These are phyloP conservation scores for Tethya wilhelma DNA, from an alignment of 37 sponge, comb jelly and placozoan species.

Conservation along the genomic window DNA sequence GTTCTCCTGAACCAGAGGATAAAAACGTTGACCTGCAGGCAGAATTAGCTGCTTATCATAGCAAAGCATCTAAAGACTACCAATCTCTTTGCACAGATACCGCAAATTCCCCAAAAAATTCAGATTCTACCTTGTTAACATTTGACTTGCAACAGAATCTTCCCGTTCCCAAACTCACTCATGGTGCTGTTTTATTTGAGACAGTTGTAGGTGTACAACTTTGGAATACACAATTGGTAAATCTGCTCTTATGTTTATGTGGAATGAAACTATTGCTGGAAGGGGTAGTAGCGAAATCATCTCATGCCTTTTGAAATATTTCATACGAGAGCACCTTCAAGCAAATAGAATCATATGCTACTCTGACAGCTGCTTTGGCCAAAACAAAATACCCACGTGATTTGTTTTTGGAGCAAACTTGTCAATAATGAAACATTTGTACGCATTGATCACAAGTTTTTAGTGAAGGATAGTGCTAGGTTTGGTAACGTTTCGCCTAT, in stretches of 20 bases:
- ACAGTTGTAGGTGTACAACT: slow-evolving; percentile 60
- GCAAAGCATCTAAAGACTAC: slow-evolving; percentile 47
- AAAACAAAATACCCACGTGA: slow-evolving; percentile 49
- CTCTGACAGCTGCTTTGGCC: slow-evolving; percentile 49
- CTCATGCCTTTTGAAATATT: slow-evolving; percentile 27
- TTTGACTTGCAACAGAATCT: slow-evolving; percentile 61
- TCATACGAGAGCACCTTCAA: neutral
- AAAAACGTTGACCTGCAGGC: neutral
- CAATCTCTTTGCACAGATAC: slow-evolving; percentile 38
- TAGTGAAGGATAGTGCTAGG: slow-evolving; percentile 22
- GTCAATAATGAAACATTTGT: slow-evolving; percentile 4
- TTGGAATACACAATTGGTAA: slow-evolving; percentile 42
- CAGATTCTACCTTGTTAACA: slow-evolving; percentile 10
- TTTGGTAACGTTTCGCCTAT: slow-evolving; percentile 11
- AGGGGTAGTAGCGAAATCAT: slow-evolving; percentile 21
- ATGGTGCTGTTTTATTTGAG: slow-evolving; percentile 42
- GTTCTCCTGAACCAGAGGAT: slow-evolving; percentile 3
- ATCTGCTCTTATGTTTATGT: slow-evolving; percentile 32
- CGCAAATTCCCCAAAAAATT: neutral
- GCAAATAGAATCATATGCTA: slow-evolving; percentile 15
- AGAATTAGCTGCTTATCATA: slow-evolving; percentile 37
- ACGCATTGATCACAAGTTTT: slow-evolving; percentile 51
- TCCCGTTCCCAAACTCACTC: slow-evolving; percentile 50
- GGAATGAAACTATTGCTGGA: slow-evolving; percentile 29
- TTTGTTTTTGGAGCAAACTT: slow-evolving; percentile 35